Conservation (phyloP, 2,797 vertebrate species). For the Carapus acus region DNA sequence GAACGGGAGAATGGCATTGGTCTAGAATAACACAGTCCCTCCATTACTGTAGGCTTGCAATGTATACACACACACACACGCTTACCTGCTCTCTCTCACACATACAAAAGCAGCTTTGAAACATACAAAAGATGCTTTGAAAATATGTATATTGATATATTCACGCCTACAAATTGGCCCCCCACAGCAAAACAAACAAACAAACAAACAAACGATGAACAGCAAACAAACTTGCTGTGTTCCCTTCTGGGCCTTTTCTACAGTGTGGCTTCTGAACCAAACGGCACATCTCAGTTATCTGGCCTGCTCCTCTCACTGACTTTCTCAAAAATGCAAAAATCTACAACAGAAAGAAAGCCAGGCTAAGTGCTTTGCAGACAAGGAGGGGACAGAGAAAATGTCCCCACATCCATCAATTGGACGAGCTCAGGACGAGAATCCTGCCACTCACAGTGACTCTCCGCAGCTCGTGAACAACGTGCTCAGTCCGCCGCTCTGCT, state of each 20-base stretch:
- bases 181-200: conserved; percentile 69
- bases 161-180: conserved; percentile 77
- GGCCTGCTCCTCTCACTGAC: not conserved
- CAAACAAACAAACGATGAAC: conserved; percentile 57
- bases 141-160: conserved; percentile 81
- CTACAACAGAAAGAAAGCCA: conserved; percentile 33
- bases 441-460: no score
- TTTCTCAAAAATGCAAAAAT: conserved; percentile 4
- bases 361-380: conserved; percentile 54
- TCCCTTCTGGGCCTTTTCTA: conserved; percentile 49
- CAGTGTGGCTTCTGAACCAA: conserved; percentile 38
- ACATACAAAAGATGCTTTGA: conserved; percentile 80
- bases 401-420: conserved; percentile 10
- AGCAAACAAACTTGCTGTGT: conserved; percentile 62
- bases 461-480: not conserved
- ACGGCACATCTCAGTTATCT: not conserved
- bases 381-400: conserved; percentile 18
- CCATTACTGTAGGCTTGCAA: conserved; percentile 60
- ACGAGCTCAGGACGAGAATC: conserved; percentile 19
- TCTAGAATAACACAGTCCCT: conserved; percentile 67
- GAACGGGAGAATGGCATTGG: conserved; percentile 46
- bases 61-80: conserved; percentile 64
- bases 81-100: conserved; percentile 64
- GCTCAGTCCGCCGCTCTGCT: conserved; percentile 26
- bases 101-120: conserved; percentile 78